phyloP scores from a whole-genome alignment of 2,888 invertebrate genomes.

The Ligdia adustata region DNA sequence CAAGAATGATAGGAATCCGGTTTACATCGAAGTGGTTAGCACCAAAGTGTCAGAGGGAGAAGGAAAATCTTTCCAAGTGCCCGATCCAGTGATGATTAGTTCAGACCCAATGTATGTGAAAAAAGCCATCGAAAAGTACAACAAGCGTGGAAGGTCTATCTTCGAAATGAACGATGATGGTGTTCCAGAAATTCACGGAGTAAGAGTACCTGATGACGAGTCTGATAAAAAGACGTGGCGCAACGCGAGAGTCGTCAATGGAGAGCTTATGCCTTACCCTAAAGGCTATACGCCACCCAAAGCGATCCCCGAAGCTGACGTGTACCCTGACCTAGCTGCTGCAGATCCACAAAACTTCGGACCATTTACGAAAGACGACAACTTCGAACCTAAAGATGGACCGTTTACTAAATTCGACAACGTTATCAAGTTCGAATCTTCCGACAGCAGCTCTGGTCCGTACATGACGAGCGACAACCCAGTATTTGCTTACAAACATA shows the following conservation, averaged over 20 bases:
- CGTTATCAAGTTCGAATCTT: constrained; percentile 67
- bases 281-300: constrained; percentile 87
- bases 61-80: constrained; percentile 80
- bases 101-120: constrained; percentile 86
- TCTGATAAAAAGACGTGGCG: constrained; percentile 93
- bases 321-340: constrained; percentile 71
- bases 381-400: constrained; percentile 81
- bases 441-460: constrained; percentile 60
- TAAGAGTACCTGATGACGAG: constrained; percentile 93
- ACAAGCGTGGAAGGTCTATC: constrained; percentile 86
- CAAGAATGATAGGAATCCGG: constrained; percentile 83
- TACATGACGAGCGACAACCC: constrained; percentile 67
- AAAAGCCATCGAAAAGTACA: constrained; percentile 74
- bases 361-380: constrained; percentile 86
- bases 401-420: constrained; percentile 86
- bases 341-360: constrained; percentile 76
- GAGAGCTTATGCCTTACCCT: constrained; percentile 90
- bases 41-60: constrained; percentile 78
- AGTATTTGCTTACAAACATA: constrained; percentile 64
- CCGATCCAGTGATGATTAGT: constrained; percentile 87
- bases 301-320: constrained; percentile 83
- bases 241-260: constrained; percentile 94
- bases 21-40: constrained; percentile 78
- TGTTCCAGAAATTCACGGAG: constrained; percentile 91
- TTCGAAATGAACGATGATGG: constrained; percentile 88